Conservation (phyloP, 2,888 invertebrate genomes). For the Tinea pellionella region DNA sequence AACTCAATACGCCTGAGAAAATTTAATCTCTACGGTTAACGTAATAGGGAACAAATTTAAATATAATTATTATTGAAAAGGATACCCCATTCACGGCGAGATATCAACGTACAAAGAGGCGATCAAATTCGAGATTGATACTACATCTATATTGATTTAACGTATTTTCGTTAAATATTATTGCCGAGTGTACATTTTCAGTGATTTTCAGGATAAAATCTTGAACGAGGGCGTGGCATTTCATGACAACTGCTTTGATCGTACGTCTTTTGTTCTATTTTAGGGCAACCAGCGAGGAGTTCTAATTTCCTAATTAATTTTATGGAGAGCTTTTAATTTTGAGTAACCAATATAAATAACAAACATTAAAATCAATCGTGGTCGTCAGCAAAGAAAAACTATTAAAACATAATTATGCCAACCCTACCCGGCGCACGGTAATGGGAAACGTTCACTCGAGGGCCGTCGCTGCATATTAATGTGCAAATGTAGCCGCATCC, state of each 20-base stretch:
- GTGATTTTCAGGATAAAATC: neutral
- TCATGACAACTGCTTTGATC: neutral
- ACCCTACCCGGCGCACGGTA: neutral
- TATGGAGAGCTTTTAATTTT: no score
- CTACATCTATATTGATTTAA: neutral
- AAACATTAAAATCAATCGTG: no score
- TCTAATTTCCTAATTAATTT: no score
- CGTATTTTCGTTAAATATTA: slow-evolving; percentile 1
- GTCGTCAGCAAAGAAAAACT: no score
- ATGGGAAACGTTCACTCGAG: slow-evolving; percentile 9
- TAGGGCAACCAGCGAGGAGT: neutral
- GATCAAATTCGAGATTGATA: neutral
- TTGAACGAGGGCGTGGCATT: neutral
- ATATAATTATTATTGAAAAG: slow-evolving; percentile 3
- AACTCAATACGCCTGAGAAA: neutral
- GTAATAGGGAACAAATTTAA: neutral
- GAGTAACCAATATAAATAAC: no score
- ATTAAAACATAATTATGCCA: no score
- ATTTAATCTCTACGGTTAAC: neutral
- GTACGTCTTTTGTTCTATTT: neutral
- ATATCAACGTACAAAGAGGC: slow-evolving; percentile 2
- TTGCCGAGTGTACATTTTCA: neutral
- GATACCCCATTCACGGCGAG: neutral
- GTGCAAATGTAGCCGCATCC: slow-evolving; percentile 10
- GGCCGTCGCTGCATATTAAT: slow-evolving; percentile 39